A percentile compares a stretch with the other conserved stretches of the same genome.
phyloP scores from a whole-genome alignment of 2,113 vertebrate genomes.

The Menura novaehollandiae region DNA sequence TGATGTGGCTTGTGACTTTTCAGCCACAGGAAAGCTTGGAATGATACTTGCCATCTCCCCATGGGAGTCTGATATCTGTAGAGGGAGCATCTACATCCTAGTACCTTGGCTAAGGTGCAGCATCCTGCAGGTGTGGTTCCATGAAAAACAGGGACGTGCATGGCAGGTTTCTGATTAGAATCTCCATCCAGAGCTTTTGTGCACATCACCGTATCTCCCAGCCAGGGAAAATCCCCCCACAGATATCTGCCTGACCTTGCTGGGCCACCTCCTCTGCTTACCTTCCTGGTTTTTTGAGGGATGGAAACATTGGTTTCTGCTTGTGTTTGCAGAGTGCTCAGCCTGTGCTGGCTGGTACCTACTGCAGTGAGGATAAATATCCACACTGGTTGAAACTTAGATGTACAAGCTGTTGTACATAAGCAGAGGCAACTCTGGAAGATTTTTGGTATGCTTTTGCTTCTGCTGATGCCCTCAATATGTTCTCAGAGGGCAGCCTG shows the following conservation, averaged over 20 bases:
- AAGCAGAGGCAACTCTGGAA: background rate
- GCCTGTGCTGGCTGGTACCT: background rate
- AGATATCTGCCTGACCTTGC: background rate
- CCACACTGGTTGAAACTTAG: background rate
- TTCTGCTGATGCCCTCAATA: background rate
- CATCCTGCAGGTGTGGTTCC: fast-evolving
- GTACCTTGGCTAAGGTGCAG: background rate
- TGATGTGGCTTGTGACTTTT: background rate
- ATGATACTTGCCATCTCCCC: background rate
- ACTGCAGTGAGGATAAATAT: background rate
- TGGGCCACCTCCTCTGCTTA: background rate
- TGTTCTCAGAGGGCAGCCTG: background rate
- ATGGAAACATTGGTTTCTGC: background rate
- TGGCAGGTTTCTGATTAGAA: background rate
- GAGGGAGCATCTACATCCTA: background rate
- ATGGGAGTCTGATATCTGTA: background rate
- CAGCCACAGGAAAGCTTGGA: background rate
- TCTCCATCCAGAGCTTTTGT: background rate
- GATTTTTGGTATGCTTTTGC: background rate
- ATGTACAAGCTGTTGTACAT: background rate
- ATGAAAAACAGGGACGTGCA: background rate
- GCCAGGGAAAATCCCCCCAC: background rate
- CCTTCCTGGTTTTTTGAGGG: background rate
- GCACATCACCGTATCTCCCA: background rate
- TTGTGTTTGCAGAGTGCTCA: background rate